A percentile compares a stretch with the other conserved stretches of the same genome.
phyloP scores from a whole-genome alignment of 2,888 invertebrate genomes.

The Trachelus tabidus region DNA sequence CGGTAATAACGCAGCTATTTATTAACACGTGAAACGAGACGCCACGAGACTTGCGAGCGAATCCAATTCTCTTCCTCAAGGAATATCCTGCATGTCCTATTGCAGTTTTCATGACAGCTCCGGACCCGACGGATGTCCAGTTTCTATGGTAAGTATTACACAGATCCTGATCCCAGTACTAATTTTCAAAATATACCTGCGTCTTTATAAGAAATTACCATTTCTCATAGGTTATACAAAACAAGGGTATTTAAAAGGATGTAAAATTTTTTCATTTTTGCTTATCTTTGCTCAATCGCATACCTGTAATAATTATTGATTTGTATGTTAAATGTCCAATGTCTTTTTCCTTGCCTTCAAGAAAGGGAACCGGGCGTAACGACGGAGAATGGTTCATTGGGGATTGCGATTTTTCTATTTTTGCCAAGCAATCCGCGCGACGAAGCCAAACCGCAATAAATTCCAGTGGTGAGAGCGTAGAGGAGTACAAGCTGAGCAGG shows the following conservation, averaged over 20 bases:
- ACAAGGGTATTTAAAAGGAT: neutral
- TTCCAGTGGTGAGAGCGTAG: conserved; percentile 17
- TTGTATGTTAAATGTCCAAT: neutral
- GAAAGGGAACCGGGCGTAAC: neutral
- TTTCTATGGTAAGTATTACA: neutral
- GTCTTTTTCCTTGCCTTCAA: neutral
- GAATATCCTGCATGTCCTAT: neutral
- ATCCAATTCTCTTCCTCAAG: neutral
- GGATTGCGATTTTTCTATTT: conserved; percentile 19
- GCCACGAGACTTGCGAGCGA: conserved; percentile 21
- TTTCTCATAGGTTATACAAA: neutral
- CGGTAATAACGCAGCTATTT: conserved; percentile 63
- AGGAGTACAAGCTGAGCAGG: neutral
- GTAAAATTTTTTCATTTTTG: neutral
- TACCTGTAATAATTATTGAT: neutral
- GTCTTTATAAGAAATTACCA: neutral
- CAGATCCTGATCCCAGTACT: neutral
- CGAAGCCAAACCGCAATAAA: conserved; percentile 22
- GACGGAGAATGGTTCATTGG: neutral
- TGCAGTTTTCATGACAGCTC: neutral
- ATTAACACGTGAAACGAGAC: conserved; percentile 62
- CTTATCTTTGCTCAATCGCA: neutral
- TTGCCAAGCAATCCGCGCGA: conserved; percentile 7
- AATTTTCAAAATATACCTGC: neutral
- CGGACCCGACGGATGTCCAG: neutral